A percentile compares a stretch with the other conserved stretches of the same genome.
Conservation (phyloP, 1,140 invertebrate genomes). For the Anthonomus grandis region DNA sequence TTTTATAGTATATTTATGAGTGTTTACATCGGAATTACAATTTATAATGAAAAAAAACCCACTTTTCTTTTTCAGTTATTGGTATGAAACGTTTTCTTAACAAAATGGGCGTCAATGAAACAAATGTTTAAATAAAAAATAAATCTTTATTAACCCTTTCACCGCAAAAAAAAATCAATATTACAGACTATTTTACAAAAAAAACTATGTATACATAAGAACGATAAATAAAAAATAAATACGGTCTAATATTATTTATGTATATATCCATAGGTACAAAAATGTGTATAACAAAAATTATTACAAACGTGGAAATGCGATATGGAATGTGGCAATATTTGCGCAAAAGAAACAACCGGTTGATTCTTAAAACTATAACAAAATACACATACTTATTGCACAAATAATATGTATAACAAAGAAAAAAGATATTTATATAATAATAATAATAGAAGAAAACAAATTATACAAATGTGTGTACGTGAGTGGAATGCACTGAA, state of each 20-base stretch:
- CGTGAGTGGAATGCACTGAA: background rate
- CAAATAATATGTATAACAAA: constrained; percentile 6
- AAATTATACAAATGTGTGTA: background rate
- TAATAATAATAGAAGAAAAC: background rate
- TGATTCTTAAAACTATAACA: background rate
- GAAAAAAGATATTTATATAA: background rate
- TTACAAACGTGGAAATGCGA: background rate
- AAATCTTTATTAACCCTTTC: constrained; percentile 18
- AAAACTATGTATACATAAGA: constrained; percentile 4
- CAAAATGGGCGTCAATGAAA: too few species aligned
- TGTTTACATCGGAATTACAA: too few species aligned
- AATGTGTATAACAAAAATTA: background rate
- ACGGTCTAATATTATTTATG: constrained; percentile 13
- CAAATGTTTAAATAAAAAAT: constrained; percentile 20
- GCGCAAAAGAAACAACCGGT: background rate
- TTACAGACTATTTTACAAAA: constrained; percentile 14
- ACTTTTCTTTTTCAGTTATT: too few species aligned
- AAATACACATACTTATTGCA: constrained; percentile 2
- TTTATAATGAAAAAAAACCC: too few species aligned
- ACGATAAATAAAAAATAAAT: constrained; percentile 23
- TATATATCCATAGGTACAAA: constrained; percentile 2
- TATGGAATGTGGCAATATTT: background rate
- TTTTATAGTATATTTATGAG: too few species aligned
- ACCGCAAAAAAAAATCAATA: constrained; percentile 16
- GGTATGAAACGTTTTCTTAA: too few species aligned